These are phyloP conservation scores for Acrocyrtus sp. DNA, from an alignment of 2,888 invertebrate species.

Conservation along the genomic window DNA sequence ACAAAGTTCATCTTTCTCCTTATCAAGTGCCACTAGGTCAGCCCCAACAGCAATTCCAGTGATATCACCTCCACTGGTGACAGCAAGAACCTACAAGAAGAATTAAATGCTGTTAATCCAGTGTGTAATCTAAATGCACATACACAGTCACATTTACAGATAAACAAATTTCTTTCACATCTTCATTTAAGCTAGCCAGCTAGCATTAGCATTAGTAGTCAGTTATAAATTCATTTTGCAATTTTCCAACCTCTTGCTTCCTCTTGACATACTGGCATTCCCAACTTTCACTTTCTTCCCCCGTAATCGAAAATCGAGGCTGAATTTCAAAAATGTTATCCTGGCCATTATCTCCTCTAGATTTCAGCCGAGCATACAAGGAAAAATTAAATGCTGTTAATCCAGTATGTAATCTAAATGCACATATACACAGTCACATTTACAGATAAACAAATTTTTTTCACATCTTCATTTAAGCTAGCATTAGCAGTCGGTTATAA, in stretches of 20 bases:
- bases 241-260: conserved; percentile 15
- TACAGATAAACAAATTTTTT: too few species aligned
- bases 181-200: not conserved
- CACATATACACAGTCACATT: too few species aligned
- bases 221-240: too few species aligned
- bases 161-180: too few species aligned
- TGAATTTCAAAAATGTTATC: conserved; percentile 52
- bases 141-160: too few species aligned
- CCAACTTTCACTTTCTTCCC: conserved; percentile 9
- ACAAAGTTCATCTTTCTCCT: conserved; percentile 24
- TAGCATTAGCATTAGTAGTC: not conserved
- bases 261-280: not conserved
- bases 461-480: not conserved
- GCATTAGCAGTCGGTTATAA: not conserved
- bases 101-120: too few species aligned
- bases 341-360: conserved; percentile 16
- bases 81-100: conserved; percentile 31
- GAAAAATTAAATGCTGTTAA: too few species aligned
- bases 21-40: conserved; percentile 49
- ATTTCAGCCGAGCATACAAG: conserved; percentile 28
- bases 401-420: not conserved
- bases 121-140: conserved; percentile 2
- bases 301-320: conserved; percentile 27
- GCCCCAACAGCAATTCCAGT: conserved; percentile 44
- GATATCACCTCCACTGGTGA: conserved; percentile 26